Evolutionary conservation across 2,113 vertebrate genomes (phyloP).

Genomic region (Thermophis baileyi): DNA sequence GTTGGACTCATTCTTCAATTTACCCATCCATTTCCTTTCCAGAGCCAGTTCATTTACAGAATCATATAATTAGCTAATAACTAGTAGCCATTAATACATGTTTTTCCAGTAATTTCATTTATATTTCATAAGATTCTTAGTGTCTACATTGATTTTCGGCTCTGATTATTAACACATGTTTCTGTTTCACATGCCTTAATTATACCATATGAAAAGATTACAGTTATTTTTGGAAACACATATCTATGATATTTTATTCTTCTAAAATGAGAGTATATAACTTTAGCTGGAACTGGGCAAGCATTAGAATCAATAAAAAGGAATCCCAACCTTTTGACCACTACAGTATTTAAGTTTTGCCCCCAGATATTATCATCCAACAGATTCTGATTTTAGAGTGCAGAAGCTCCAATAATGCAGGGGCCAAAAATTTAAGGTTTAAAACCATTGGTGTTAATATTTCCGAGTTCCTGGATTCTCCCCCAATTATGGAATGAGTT

Average conservation of each 20-base stretch:
- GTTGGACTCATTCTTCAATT: not conserved
- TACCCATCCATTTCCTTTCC: not conserved
- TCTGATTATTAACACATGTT: not conserved
- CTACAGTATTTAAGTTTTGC: not conserved
- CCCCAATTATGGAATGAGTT: not conserved
- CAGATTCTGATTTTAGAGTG: not conserved
- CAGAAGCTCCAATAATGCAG: not conserved
- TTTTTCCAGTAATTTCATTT: not conserved
- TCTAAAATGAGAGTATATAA: not conserved
- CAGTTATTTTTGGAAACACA: not conserved
- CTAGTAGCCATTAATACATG: not conserved
- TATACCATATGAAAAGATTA: not conserved
- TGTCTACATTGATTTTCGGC: not conserved
- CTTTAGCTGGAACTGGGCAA: not conserved
- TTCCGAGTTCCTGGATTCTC: not conserved
- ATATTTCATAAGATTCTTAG: not conserved
- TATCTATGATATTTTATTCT: not conserved
- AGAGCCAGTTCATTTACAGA: not conserved
- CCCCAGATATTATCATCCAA: not conserved
- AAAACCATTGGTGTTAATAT: not conserved
- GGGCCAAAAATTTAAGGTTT: not conserved
- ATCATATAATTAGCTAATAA: not conserved
- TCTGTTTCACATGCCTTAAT: not conserved
- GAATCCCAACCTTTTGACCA: not conserved
- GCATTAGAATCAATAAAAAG: not conserved